Evolutionary conservation across 92 coral and sea anemone species (phyloP), one percentile per base, ranked within the genome.

Genomic region (Micromussa lordhowensis): DNA sequence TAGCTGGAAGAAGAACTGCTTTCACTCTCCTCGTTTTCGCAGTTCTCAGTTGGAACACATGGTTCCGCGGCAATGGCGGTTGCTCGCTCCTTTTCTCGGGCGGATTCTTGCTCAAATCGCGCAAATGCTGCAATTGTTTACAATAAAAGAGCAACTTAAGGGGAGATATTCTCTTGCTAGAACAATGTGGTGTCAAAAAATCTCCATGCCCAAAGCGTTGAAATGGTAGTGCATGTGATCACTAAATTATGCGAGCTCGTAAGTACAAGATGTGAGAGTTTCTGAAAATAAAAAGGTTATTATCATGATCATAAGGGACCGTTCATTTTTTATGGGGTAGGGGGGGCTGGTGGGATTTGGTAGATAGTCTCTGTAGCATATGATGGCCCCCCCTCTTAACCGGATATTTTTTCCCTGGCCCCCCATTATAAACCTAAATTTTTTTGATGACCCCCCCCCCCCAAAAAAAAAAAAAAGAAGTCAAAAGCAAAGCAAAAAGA

Each of bases 71-170:
- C 48, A 77, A 38, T 31, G 36, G 63, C 77, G 48, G 48, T 31
- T 81, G 80, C 40, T 36, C 5, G 40, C 5, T 36, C 40, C 40
- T 36, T 36, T 36, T 36, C 40, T 5, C 40, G 5, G 2, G 40
- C 40, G 63, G 85, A 34, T 57, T 28, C 82, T 13, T 26, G 44
- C 68, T 51, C 64, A 76, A 72, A 72, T 88, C 91, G 75, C 82
- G 82, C 81, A 82, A 82, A 82, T 81, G 63, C 91, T 88, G 78
- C 87, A 82, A 87, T 71, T 88, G 82, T 73, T 88, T 81, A 76
- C 54, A 71, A 88, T 48, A 81, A 82, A 88, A 75, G 70, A 78
- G 70, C 85, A 57, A 82, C 18, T 88, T 88, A 10, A n/a, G n/a
- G n/a, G n/a, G n/a, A n/a, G n/a, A n/a, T n/a, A 32, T 81, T 63